Evolutionary conservation across 2,113 vertebrate species (phyloP).

Genomic region (Sprattus sprattus): DNA sequence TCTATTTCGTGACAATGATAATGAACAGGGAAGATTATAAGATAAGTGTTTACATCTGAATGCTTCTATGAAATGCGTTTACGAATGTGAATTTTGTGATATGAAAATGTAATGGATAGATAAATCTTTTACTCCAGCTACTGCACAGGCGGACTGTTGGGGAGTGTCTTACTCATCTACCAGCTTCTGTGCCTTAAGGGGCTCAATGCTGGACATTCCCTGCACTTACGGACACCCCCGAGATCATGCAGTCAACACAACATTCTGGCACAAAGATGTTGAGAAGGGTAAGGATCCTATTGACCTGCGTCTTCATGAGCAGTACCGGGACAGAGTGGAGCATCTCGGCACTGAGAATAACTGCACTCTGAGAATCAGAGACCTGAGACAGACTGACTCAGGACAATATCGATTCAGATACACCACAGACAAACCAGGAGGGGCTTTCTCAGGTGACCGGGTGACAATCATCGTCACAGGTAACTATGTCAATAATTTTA

Average conservation of each 20-base stretch:
- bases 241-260: not conserved
- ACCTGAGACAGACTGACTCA: not conserved
- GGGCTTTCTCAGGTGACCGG: not conserved
- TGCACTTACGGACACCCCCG: not conserved
- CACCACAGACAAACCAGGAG: not conserved
- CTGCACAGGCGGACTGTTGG: not conserved
- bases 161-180: not conserved
- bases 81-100: no score
- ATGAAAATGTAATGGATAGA: no score
- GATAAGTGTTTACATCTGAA: no score
- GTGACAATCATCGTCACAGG: constrained; percentile 15
- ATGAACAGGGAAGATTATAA: no score
- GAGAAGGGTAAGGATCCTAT: fast-evolving
- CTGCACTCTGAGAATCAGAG: not conserved
- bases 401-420: not conserved
- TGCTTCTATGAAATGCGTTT: no score
- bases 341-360: fast-evolving
- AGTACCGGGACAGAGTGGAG: constrained; percentile 4
- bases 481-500: not conserved
- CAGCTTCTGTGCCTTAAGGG: not conserved
- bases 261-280: not conserved
- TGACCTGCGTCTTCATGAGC: not conserved
- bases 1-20: not conserved
- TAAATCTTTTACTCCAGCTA: not conserved
- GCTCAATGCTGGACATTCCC: not conserved